Conservation (phyloP, 2,113 vertebrate species). For the Ardeotis arabs region DNA sequence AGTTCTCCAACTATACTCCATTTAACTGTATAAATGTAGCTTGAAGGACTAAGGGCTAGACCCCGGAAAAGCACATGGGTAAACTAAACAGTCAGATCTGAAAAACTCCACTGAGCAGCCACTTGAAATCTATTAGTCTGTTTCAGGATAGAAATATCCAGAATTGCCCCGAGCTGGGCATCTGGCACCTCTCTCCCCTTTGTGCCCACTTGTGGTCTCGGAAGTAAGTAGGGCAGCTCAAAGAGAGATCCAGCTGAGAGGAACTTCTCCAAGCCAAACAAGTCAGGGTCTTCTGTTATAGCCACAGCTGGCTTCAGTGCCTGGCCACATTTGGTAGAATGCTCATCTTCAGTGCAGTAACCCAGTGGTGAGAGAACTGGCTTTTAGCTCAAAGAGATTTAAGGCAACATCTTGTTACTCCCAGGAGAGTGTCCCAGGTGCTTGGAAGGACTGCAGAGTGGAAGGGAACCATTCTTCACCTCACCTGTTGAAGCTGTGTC, state of each 20-base stretch:
- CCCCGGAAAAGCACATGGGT: not conserved
- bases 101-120: not conserved
- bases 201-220: not conserved
- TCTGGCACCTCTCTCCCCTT: not conserved
- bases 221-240: not conserved
- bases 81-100: not conserved
- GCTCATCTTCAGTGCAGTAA: not conserved
- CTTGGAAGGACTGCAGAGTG: not conserved
- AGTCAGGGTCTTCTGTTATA: not conserved
- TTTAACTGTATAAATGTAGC: not conserved
- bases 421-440: not conserved
- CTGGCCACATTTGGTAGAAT: not conserved
- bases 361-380: not conserved
- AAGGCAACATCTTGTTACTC: not conserved
- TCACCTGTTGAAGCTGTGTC: not conserved
- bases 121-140: not conserved
- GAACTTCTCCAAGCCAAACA: not conserved
- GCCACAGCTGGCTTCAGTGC: not conserved
- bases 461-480: not conserved
- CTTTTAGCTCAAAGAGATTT: not conserved
- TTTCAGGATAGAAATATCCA: not conserved
- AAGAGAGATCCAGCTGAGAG: not conserved
- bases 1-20: not conserved
- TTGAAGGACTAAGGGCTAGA: not conserved
- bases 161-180: not conserved